phyloP scores from a whole-genome alignment of 2,888 invertebrate genomes.

The Peribatodes rhomboidaria region DNA sequence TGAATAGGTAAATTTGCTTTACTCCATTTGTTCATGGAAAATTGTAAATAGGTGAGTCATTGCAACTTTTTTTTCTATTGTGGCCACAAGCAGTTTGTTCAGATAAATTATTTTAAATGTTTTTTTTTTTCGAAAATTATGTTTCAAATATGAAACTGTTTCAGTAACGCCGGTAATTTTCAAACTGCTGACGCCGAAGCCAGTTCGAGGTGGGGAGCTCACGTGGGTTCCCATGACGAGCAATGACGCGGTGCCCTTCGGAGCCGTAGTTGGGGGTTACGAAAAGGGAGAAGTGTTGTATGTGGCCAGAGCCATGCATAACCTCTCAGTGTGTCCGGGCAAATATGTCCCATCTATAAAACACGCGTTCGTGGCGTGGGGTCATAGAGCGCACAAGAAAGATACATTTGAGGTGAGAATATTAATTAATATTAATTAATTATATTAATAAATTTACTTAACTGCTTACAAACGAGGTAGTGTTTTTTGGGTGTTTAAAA shows the following conservation, averaged over 20 bases:
- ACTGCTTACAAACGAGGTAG: no score
- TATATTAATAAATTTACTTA: no score
- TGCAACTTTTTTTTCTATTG: background rate
- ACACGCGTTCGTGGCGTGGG: constrained; percentile 32
- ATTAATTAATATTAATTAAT: background rate
- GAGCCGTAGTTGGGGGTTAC: constrained; percentile 38
- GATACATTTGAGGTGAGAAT: constrained; percentile 35
- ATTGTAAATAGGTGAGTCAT: background rate
- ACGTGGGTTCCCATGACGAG: constrained; percentile 26
- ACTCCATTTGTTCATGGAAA: no score
- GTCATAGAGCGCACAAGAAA: constrained; percentile 23
- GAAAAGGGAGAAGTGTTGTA: constrained; percentile 36
- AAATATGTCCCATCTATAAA: constrained; percentile 40
- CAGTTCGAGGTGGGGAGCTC: constrained; percentile 14
- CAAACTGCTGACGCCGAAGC: background rate
- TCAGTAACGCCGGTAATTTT: constrained; percentile 14
- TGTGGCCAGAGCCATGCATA: constrained; percentile 37
- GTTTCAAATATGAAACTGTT: background rate
- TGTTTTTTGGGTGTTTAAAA: no score
- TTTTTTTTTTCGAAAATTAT: background rate
- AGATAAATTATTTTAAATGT: background rate
- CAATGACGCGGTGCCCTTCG: constrained; percentile 15
- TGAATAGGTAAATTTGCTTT: background rate
- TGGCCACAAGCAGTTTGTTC: background rate
- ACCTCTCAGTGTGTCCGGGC: constrained; percentile 34